These are phyloP conservation scores for Sepioteuthis lessoniana DNA, from an alignment of 2,888 invertebrate genomes.

Conservation along the genomic window DNA sequence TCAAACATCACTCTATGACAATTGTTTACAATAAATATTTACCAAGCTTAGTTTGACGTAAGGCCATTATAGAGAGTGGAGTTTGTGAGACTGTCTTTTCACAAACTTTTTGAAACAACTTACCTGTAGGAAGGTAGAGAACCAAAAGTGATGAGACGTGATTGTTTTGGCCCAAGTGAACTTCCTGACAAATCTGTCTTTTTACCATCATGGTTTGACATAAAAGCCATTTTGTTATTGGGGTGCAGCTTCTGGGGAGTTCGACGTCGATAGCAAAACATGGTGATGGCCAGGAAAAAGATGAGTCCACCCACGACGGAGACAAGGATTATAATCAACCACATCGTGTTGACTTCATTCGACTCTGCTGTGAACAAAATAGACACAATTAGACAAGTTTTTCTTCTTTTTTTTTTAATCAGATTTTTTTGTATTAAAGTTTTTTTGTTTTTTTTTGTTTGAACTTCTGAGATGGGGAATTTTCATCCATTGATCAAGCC, in stretches of 20 bases:
- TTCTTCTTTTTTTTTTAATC: too few relatives aligned
- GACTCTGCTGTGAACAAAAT: slow-evolving; percentile 55
- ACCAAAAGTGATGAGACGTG: slow-evolving; percentile 74
- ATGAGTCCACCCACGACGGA: slow-evolving; percentile 74
- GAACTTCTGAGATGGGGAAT: too few relatives aligned
- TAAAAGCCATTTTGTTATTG: slow-evolving; percentile 37
- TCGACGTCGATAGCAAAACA: slow-evolving; percentile 75
- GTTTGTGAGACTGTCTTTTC: too few relatives aligned
- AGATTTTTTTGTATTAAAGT: too few relatives aligned
- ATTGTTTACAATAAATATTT: too few relatives aligned
- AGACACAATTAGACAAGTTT: not conserved
- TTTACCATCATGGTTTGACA: not conserved
- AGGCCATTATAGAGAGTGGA: too few relatives aligned
- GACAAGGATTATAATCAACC: slow-evolving; percentile 75
- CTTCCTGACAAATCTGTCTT: not conserved
- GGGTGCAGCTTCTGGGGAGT: slow-evolving; percentile 38
- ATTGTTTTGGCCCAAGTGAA: slow-evolving; percentile 8
- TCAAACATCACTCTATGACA: not conserved
- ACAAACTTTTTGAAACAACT: slow-evolving; percentile 46
- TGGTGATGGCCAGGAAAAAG: slow-evolving; percentile 73
- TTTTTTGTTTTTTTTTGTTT: too few relatives aligned
- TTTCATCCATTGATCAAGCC: too few relatives aligned
- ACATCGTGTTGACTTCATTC: slow-evolving; percentile 73
- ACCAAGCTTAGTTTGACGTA: too few relatives aligned
- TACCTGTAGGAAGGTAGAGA: slow-evolving; percentile 75